Evolutionary conservation across 2,797 vertebrate genomes (phyloP), one percentile per base, ranked within the genome.

Genomic region (Glyptemys insculpta): DNA sequence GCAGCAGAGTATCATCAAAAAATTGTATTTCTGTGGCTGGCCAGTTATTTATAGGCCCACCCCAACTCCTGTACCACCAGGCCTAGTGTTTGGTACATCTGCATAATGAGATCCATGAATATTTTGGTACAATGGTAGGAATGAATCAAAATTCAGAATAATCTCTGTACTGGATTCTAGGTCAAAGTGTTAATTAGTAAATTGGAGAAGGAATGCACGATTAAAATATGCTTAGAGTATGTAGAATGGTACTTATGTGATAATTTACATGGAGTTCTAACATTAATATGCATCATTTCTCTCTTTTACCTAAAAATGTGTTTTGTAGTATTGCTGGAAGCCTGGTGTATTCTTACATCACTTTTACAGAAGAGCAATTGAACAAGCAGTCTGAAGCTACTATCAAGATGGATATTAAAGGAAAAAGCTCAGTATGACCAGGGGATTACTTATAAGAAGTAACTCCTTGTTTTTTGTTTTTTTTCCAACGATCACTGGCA

Each of bases 281-380:
- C 5, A 11, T 62, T 62, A 34, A 47, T 47, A 41, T 31, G 47
- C 12, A 15, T 41, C 12, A 12, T 25, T 29, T 49, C 47, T 83
- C 37, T 34, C 27, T 82, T 23, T 23, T 65, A 16, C 37, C 54
- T 23, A 53, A 81, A 65, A 47, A 14, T 84, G 27, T 97, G 12
- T 97, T 74, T 96, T 95, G 92, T 98, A 99, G 99, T 96, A 99
- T 99, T 96, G 99, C 99, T 8, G 99, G 99, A 21, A 99, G 99
- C 95, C 98, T 99, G 98, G 99, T 99, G 56, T 99, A 99, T 92
- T 99, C 99, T 76, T 99, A 99, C 92, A 99, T 99, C 98, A 99
- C 99, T 12, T 99, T 99, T 98, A 99, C 98, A 2, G 99, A 99
- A 96, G 99, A 99, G 91, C 99, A 99, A 56, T 96, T 97, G 90